Evolutionary conservation across 2,888 invertebrate species (phyloP), one percentile per base, ranked within the genome.

Genomic region (Criorhina ranunculi): DNA sequence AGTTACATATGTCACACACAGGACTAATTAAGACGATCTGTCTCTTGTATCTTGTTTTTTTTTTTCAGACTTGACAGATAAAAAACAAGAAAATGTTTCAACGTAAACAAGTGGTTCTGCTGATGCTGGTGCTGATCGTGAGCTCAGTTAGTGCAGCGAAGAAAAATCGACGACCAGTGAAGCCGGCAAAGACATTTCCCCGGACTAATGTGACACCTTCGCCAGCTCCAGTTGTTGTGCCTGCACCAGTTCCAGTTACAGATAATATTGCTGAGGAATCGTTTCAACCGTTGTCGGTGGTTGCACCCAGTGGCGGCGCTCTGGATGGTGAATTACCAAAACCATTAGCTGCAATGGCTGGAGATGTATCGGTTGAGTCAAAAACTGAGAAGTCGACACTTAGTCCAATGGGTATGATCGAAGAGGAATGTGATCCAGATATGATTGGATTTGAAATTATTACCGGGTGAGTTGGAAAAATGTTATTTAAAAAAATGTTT

Each of bases 401-500:
- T 17, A 81, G 75, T 86, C 86, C 88, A 81, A 62, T 87, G 33
- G 87, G 78, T 66, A 86, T 87, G 87, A 87, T 89, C 62, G 91
- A 91, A 83, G 96, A 96, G 90, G 96, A 96, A 92, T 97, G 97
- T 91, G 97, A 97, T 92, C 95, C 96, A 77, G 97, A 97, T 92
- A 96, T 96, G 95, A 95, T 97, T 89, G 97, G 97, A 88, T 98
- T 98, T 92, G 98, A 98, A 93, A 94, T 98, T 90, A 95, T 97
- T 89, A 98, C 98, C 88, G 98, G 96, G 94, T 94, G 92, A 93
- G 92, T 90, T 57, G 17, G 11, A 62, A 44, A 31, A 80, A 53
- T 57, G 64, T 15, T 24, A 24, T 24, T 24, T 24, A 24, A 24
- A 24, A 24, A 24, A 24, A 24, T 3, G 24, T 3, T 24, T 24